A percentile compares a stretch with the other conserved stretches of the same genome.
Conservation (phyloP, 1,140 invertebrate species). For the Drosophila subobscura region DNA sequence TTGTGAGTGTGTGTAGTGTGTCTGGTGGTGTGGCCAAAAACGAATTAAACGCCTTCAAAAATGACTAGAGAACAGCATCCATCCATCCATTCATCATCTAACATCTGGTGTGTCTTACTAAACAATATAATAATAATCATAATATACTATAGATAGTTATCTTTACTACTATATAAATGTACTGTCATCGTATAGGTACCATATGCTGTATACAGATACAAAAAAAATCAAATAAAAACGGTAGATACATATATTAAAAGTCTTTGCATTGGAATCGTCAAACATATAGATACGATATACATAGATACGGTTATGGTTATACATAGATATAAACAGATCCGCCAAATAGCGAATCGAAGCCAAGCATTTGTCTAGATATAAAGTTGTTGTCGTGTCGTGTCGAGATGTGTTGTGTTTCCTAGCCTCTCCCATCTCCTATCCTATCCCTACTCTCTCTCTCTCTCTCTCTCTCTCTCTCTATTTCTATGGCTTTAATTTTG, state of each 20-base stretch:
- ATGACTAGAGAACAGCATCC: constrained; percentile 69
- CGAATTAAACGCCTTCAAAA: constrained; percentile 59
- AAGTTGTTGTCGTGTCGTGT: neutral
- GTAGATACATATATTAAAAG: constrained; percentile 44
- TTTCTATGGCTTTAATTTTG: too few relatives aligned
- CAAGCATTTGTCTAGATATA: constrained; percentile 28
- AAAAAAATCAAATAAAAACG: constrained; percentile 25
- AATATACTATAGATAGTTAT: constrained; percentile 27
- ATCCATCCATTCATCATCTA: constrained; percentile 52
- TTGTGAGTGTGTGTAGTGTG: constrained; percentile 40
- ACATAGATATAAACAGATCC: constrained; percentile 4
- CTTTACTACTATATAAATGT: constrained; percentile 23
- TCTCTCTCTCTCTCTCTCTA: too few relatives aligned
- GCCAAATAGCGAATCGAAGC: constrained; percentile 17
- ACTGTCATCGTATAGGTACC: neutral
- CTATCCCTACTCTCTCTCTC: too few relatives aligned
- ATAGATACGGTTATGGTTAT: constrained; percentile 1
- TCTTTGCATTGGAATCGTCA: constrained; percentile 70
- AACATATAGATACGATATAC: constrained; percentile 9
- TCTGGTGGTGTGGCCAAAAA: constrained; percentile 45
- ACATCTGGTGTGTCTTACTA: constrained; percentile 38
- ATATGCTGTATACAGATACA: too few relatives aligned
- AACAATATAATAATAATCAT: constrained; percentile 35
- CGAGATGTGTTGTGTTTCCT: neutral
- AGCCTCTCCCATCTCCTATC: neutral